Evolutionary conservation across 2,797 vertebrate species (phyloP).

Genomic region (Pangasius macronema): DNA sequence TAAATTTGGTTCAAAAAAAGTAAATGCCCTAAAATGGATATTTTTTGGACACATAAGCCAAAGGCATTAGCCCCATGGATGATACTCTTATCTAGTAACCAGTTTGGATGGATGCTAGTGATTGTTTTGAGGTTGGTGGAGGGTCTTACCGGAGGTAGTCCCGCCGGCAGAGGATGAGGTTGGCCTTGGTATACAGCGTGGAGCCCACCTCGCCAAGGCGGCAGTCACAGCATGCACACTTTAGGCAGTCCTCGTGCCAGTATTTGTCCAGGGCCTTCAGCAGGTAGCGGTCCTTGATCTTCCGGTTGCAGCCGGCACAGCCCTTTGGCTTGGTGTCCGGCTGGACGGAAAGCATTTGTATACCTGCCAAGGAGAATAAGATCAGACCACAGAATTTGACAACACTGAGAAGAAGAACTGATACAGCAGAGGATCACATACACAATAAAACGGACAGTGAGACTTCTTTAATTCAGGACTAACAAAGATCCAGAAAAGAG

Average conservation of each 20-base stretch:
- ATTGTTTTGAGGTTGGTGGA: neutral
- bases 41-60: neutral
- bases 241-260: constrained; percentile 98
- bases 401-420: neutral
- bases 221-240: constrained; percentile 97
- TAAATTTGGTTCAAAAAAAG: neutral
- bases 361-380: constrained; percentile 79
- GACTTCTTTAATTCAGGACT: neutral
- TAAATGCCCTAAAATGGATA: neutral
- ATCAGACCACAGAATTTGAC: neutral
- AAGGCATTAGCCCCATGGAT: neutral
- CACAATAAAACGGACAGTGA: neutral
- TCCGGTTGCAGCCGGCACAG: constrained; percentile 99
- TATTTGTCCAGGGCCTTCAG: constrained; percentile 98
- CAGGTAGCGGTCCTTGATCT: constrained; percentile 98
- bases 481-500: neutral
- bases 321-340: constrained; percentile 99
- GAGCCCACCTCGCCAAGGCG: constrained; percentile 96
- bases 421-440: neutral
- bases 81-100: neutral
- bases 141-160: constrained; percentile 92
- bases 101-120: neutral
- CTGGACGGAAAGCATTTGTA: constrained; percentile 99
- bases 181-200: constrained; percentile 98
- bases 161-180: constrained; percentile 96